Evolutionary conservation across 2,888 invertebrate species (phyloP), one percentile per base, ranked within the genome.

Genomic region (Sinopyrophorus schimmeli): DNA sequence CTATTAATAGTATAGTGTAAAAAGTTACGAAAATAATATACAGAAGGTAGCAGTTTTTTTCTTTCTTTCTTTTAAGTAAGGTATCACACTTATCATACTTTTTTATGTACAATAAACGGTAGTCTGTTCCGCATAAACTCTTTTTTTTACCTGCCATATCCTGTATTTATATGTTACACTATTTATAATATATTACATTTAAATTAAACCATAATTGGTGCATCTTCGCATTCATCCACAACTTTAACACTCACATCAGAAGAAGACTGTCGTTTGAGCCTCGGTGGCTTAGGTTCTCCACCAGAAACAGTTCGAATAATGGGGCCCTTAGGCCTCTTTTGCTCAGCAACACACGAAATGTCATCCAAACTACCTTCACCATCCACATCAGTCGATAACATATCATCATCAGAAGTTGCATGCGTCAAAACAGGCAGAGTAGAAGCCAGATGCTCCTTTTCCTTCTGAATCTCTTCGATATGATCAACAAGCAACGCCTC

Each of bases 341-440:
- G 61, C 32, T 70, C 72, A 16, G 67, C 69, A 43, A 73, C 67
- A 56, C 70, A 72, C n/a, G 72, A 71, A 30, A 74, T 67, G 73
- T 84, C 84, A 69, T 84, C 84, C 23, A 81, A 75, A 70, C 83
- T 83, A 58, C 89, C 89, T 69, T 89, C 90, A 62, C 89, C 89
- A 68, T 89, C 90, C 62, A 87, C 80, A 72, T 89, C 89, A 14
- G 89, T 89, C 65, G 79, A 82, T 34, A 92, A 76, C 68, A 92
- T 78, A 73, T 93, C 93, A 71, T 93, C 93, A 72, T 93, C 92
- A 1, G 91, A 91, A 32, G 88, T 88, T 26, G 90, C 86, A 60
- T 90, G 83, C 53, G 89, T 87, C 50, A 91, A 79, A 54, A 87
- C 86, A 20, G 90, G 90, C 64, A 92, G 76, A 50, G 87, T 84